Evolutionary conservation across 2,888 invertebrate species (phyloP), one percentile per base, ranked within the genome.

Genomic region (Pristionchus mayeri): DNA sequence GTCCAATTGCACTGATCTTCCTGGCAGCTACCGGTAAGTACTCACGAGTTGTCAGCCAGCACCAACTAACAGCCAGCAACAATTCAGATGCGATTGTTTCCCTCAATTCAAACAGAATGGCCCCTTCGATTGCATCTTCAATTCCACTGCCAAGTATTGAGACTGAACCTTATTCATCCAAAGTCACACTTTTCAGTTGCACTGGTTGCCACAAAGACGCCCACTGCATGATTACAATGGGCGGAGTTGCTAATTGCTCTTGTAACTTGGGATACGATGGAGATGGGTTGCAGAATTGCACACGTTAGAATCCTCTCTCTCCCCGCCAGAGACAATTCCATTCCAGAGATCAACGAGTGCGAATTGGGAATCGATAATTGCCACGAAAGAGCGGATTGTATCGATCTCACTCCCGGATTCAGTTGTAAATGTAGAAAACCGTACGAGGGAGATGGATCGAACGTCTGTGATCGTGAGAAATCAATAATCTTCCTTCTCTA

Each of bases 331-430:
- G 13, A n/a, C 34, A 30, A 34, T 50, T 30, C 4, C 6, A 50
- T 21, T 54, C n/a, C 93, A 96, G 96, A 96, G 94, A 96, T 97
- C 93, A 96, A 98, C 94, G 98, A 98, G 95, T 98, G 98, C 94
- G 95, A 48, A 18, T 24, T 71, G 30, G 86, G 84, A 7, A 16
- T 52, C 48, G 76, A 88, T 92, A 95, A 95, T 83, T 97, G 97
- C 93, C 96, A 96, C 84, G 94, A 95, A 63, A 95, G 95, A 86
- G 96, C 97, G 30, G 95, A 95, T 93, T 96, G 96, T 94, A 95
- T 95, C 93, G 96, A 96, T 93, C 95, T 95, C 84, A 95, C 95
- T 27, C 96, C 96, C 91, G 95, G 95, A 85, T 96, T 95, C 94
- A 40, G 78, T 7, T 91, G 91, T 79, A 71, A 40, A 16, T 91